Conservation (phyloP, 2,113 vertebrate species). For the Suricata suricatta region DNA sequence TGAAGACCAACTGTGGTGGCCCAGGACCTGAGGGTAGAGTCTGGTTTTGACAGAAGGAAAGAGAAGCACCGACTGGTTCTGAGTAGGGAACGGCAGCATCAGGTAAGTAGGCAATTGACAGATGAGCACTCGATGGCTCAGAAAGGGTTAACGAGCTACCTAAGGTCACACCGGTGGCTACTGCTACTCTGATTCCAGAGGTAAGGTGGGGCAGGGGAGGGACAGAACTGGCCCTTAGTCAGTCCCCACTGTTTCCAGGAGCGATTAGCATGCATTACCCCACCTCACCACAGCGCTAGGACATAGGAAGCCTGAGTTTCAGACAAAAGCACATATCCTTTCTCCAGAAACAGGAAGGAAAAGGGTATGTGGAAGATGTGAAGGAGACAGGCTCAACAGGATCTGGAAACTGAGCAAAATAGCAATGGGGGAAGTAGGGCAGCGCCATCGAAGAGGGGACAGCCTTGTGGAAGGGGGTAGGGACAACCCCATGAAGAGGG, state of each 20-base stretch:
- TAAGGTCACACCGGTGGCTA: background rate
- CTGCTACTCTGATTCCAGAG: background rate
- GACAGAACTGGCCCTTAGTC: background rate
- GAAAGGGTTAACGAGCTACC: background rate
- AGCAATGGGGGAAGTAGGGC: fast-evolving
- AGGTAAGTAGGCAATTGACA: background rate
- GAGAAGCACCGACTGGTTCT: background rate
- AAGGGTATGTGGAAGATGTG: background rate
- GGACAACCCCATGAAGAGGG: background rate
- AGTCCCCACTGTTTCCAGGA: background rate
- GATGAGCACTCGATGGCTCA: background rate
- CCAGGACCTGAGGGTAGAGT: background rate
- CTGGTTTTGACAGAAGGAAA: background rate
- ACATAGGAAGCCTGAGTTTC: background rate
- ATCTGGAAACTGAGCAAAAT: background rate
- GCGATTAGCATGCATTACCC: fast-evolving
- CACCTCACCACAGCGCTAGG: background rate
- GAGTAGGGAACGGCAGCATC: background rate
- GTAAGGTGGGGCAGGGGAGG: too few relatives aligned
- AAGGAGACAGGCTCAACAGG: background rate
- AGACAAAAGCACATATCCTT: background rate
- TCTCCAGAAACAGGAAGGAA: background rate
- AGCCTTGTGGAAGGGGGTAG: background rate
- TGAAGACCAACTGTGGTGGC: background rate
- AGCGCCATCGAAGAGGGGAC: background rate